Base-by-base conservation (phyloP, 37 sponge, comb jelly and placozoan genomes). In the Eunapius fragilis region DNA sequence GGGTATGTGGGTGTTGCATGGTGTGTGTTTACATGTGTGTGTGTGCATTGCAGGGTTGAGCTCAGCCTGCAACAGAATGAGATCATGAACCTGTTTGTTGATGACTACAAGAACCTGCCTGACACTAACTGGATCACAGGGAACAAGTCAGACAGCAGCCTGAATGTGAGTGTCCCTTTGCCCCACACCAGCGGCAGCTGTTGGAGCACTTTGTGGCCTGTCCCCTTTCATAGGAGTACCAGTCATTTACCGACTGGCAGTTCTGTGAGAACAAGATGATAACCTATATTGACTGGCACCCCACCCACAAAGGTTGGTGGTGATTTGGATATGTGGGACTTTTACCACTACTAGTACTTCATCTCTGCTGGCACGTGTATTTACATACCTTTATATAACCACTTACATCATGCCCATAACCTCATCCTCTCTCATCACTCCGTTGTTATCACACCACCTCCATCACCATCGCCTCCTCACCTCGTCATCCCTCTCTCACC, bases 261-360 rank as follows among this genome's bases (percentile, higher is more conserved):
- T 99, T 95, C 93, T 95, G 97, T 74, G 97, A 99, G 87, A 93
- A 95, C 82, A 97, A 95, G 88, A 68, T 87, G 30, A 90, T 97
- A 36, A 97, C 97, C 25, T 92, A 89, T 67, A 87, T 99, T 27
- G 98, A 97, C 73, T 99, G 99, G 99, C 99, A 99, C 35, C 99
- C 99, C 31, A 90, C 89, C 2, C 88, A 94, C 37, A 99, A 97
- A 86, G 99, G 99, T 95, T 74, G 26, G 36, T 14, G n/a, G n/a
- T n/a, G n/a, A n/a, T n/a, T n/a, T n/a, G n/a, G n/a, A n/a, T n/a
- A n/a, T n/a, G n/a, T n/a, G n/a, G n/a, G n/a, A n/a, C n/a, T n/a
- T n/a, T n/a, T n/a, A n/a, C n/a, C n/a, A n/a, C n/a, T n/a, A n/a
- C n/a, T n/a, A n/a, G n/a, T n/a, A n/a, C n/a, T n/a, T n/a, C n/a